A percentile compares a stretch with the other conserved stretches of the same genome.
These are phyloP conservation scores for Bruchidius siliquastri DNA, from an alignment of 2,888 invertebrate genomes.

Conservation along the genomic window DNA sequence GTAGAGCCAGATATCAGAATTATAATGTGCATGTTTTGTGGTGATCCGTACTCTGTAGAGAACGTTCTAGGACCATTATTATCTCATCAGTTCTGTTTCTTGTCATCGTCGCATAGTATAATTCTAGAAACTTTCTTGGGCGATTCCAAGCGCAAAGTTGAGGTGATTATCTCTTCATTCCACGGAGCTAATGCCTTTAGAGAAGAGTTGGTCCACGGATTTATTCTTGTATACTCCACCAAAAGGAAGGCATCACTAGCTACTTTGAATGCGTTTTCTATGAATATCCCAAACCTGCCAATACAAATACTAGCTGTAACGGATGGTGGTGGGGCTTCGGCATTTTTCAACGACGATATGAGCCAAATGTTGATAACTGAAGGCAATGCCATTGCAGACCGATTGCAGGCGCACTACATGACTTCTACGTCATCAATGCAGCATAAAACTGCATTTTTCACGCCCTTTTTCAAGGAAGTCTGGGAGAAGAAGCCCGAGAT, in stretches of 20 bases:
- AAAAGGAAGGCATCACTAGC: slow-evolving; percentile 92
- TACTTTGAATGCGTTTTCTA: slow-evolving; percentile 87
- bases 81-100: slow-evolving; percentile 80
- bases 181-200: slow-evolving; percentile 90
- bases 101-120: slow-evolving; percentile 81
- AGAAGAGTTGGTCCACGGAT: slow-evolving; percentile 90
- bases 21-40: slow-evolving; percentile 95
- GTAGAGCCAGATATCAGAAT: slow-evolving; percentile 84
- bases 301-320: slow-evolving; percentile 93
- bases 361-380: slow-evolving; percentile 89
- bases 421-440: slow-evolving; percentile 81
- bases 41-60: slow-evolving; percentile 88
- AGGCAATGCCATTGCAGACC: slow-evolving; percentile 87
- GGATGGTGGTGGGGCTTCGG: slow-evolving; percentile 81
- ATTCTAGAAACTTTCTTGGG: slow-evolving; percentile 90
- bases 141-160: slow-evolving; percentile 81
- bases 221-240: slow-evolving; percentile 90
- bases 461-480: slow-evolving; percentile 92
- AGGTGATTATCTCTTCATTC: slow-evolving; percentile 89
- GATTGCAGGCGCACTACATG: slow-evolving; percentile 86
- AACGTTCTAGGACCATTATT: slow-evolving; percentile 83
- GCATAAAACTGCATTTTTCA: slow-evolving; percentile 89
- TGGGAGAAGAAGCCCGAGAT: slow-evolving; percentile 96
- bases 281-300: slow-evolving; percentile 87
- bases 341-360: slow-evolving; percentile 85